Evolutionary conservation across 2,113 vertebrate species (phyloP).

Genomic region (Colistium nudipinnis): DNA sequence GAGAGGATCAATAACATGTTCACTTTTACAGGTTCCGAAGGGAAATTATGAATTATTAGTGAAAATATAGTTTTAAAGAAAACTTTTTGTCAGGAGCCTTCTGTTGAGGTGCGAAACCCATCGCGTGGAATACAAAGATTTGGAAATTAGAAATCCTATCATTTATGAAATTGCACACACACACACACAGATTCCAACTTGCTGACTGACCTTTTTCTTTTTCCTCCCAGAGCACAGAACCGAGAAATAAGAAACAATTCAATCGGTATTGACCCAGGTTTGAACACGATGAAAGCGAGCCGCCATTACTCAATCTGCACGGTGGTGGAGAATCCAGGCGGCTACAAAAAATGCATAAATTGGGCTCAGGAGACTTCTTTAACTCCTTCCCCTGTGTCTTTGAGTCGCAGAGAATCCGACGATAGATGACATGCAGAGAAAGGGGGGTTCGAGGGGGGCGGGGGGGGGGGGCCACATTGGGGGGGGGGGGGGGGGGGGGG

Average conservation of each 20-base stretch:
- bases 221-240: background rate
- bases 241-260: constrained; percentile 50
- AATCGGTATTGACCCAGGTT: constrained; percentile 53
- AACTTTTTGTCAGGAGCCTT: constrained; percentile 32
- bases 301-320: constrained; percentile 60
- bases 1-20: constrained; percentile 66
- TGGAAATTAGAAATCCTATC: background rate
- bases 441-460: constrained; percentile 47
- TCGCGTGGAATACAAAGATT: constrained; percentile 14
- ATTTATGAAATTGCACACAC: constrained; percentile 10
- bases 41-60: constrained; percentile 74
- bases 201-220: constrained; percentile 8
- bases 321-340: constrained; percentile 43
- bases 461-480: no score
- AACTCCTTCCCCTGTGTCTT: constrained; percentile 64
- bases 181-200: background rate
- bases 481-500: no score
- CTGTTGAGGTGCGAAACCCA: constrained; percentile 27
- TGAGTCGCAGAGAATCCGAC: constrained; percentile 57
- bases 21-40: constrained; percentile 56
- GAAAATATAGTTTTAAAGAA: constrained; percentile 39
- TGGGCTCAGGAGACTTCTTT: constrained; percentile 74
- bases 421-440: constrained; percentile 68
- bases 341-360: constrained; percentile 75
- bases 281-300: constrained; percentile 42